Conservation (phyloP, 2,888 invertebrate species). For the Mythimna albipuncta region DNA sequence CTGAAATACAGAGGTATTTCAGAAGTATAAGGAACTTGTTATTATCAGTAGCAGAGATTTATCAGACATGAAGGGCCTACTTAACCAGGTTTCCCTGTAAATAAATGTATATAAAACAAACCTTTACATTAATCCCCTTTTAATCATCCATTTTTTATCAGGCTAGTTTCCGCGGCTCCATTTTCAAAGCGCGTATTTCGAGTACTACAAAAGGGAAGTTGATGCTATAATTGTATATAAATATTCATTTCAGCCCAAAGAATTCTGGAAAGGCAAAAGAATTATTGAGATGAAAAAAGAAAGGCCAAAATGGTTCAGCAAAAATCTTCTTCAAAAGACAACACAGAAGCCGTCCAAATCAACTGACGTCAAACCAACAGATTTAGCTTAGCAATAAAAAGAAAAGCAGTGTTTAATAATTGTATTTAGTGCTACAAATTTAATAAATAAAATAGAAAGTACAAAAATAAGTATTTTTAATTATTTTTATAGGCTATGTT, state of each 20-base stretch:
- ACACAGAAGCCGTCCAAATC: conserved; percentile 93
- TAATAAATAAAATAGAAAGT: conserved; percentile 28
- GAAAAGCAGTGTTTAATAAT: conserved; percentile 19
- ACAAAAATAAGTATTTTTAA: conserved; percentile 22
- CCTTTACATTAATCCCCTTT: not conserved
- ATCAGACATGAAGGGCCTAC: no score
- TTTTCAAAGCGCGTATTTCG: no score
- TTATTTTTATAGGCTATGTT: not conserved
- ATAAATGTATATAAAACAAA: not conserved
- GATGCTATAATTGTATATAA: not conserved
- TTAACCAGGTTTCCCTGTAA: no score
- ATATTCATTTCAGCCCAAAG: conserved; percentile 85
- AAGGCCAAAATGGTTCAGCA: conserved; percentile 97
- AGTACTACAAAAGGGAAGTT: not conserved
- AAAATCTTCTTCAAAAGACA: conserved; percentile 95
- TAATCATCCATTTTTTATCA: no score
- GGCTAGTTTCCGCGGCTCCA: no score
- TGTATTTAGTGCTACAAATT: conserved; percentile 41
- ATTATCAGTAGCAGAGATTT: no score
- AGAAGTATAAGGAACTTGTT: no score
- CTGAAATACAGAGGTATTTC: no score
- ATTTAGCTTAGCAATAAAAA: conserved; percentile 90
- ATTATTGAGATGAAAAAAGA: conserved; percentile 96
- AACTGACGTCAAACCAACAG: conserved; percentile 94
- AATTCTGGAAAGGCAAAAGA: conserved; percentile 93